Evolutionary conservation across 2,113 vertebrate species (phyloP).

Genomic region (Narcine bancroftii): DNA sequence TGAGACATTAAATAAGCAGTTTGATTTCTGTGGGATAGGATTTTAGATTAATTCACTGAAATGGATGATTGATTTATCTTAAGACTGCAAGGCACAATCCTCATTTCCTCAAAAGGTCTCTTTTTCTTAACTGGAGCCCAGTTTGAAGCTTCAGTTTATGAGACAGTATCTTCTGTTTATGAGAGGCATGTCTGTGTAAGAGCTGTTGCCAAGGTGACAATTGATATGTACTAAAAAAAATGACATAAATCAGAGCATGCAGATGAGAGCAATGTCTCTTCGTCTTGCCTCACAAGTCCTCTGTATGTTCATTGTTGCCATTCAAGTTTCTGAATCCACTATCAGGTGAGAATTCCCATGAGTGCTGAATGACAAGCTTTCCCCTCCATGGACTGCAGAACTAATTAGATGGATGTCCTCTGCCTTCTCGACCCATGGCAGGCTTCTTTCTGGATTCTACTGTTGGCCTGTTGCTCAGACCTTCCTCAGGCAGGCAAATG

Average conservation of each 20-base stretch:
- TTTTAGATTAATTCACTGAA: not conserved
- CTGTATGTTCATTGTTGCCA: not conserved
- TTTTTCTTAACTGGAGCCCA: not conserved
- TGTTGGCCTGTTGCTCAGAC: not conserved
- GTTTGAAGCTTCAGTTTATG: not conserved
- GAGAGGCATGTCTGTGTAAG: conserved; percentile 19
- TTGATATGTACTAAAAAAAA: conserved; percentile 10
- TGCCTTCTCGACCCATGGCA: not conserved
- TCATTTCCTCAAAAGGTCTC: not conserved
- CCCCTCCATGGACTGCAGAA: not conserved
- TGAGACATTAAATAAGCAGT: not conserved
- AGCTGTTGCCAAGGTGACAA: conserved; percentile 35
- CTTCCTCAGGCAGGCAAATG: conserved; percentile 26
- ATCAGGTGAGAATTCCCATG: not conserved
- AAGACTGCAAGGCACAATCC: not conserved
- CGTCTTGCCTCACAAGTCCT: not conserved
- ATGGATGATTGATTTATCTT: not conserved
- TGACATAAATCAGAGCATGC: not conserved
- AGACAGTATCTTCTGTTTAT: not conserved
- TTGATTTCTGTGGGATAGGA: not conserved
- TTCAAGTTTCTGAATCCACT: conserved; percentile 19
- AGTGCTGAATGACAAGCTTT: not conserved
- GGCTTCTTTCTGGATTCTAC: conserved; percentile 4
- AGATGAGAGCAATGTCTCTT: not conserved
- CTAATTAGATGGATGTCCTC: conserved; percentile 15